Evolutionary conservation across 2,113 vertebrate genomes (phyloP).

Genomic region (Gambusia holbrooki): DNA sequence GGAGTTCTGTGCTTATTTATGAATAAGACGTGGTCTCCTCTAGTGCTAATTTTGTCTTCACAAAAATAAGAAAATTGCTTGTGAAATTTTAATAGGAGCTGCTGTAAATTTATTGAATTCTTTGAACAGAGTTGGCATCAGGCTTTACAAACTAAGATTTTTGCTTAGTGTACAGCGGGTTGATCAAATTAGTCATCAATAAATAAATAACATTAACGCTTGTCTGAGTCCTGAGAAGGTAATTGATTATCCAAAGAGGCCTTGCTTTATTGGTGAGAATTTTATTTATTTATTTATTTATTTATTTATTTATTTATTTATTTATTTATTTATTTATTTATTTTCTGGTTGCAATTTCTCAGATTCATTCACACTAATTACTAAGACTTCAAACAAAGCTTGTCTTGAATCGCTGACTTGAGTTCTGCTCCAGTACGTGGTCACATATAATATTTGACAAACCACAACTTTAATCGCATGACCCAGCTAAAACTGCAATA

Average conservation of each 20-base stretch:
- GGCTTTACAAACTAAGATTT: too few species aligned
- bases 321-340: too few species aligned
- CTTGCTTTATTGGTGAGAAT: conserved; percentile 16
- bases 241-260: conserved; percentile 55
- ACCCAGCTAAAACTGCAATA: conserved; percentile 10
- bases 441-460: conserved; percentile 35
- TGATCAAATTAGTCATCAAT: too few species aligned
- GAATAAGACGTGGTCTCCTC: too few species aligned
- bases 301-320: too few species aligned
- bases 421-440: neutral
- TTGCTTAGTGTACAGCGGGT: too few species aligned
- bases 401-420: neutral
- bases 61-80: too few species aligned
- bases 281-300: neutral
- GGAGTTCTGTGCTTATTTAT: too few species aligned
- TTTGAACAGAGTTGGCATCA: too few species aligned
- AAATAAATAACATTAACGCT: conserved; percentile 45
- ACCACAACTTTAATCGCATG: conserved; percentile 11
- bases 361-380: conserved; percentile 33
- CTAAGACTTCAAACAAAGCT: neutral
- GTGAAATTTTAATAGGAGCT: too few species aligned
- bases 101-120: too few species aligned
- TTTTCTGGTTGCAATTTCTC: conserved; percentile 8
- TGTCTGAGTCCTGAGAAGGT: conserved; percentile 50
- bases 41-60: too few species aligned